phyloP scores from a whole-genome alignment of 1,140 invertebrate genomes.

The Eumeta japonica region DNA sequence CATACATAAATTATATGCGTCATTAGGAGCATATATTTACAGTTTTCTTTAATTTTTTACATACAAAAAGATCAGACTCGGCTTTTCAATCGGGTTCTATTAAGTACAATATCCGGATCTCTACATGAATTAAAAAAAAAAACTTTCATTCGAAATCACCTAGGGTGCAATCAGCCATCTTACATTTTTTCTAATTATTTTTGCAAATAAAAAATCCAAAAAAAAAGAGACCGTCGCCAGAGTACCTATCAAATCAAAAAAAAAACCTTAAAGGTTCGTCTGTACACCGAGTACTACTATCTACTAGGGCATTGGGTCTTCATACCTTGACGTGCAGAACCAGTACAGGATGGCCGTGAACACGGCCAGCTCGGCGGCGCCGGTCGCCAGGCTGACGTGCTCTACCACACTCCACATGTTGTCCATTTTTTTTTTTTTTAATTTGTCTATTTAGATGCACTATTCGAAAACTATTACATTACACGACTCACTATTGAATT shows the following conservation, averaged over 20 bases:
- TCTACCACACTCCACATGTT: conserved; percentile 45
- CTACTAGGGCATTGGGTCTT: conserved; percentile 2
- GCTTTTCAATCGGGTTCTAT: no score
- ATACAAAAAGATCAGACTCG: no score
- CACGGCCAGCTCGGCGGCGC: conserved; percentile 45
- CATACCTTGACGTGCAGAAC: conserved; percentile 56
- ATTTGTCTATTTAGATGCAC: no score
- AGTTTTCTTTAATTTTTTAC: no score
- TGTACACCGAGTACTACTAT: not conserved
- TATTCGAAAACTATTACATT: no score
- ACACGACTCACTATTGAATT: no score
- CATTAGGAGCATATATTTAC: no score
- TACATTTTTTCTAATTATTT: not conserved
- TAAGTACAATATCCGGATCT: no score
- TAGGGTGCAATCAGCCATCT: no score
- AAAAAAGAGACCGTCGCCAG: not conserved
- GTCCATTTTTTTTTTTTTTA: conserved; percentile 44
- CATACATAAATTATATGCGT: no score
- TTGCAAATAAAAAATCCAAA: not conserved
- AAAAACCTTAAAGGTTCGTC: not conserved
- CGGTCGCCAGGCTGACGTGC: conserved; percentile 44
- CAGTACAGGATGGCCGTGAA: conserved; percentile 53
- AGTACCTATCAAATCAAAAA: no score
- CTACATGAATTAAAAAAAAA: no score
- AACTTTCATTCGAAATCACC: not conserved